A percentile compares a stretch with the other conserved stretches of the same genome.
phyloP scores from a whole-genome alignment of 35 echinoderm and acorn worm genomes.

The Anneissia japonica region DNA sequence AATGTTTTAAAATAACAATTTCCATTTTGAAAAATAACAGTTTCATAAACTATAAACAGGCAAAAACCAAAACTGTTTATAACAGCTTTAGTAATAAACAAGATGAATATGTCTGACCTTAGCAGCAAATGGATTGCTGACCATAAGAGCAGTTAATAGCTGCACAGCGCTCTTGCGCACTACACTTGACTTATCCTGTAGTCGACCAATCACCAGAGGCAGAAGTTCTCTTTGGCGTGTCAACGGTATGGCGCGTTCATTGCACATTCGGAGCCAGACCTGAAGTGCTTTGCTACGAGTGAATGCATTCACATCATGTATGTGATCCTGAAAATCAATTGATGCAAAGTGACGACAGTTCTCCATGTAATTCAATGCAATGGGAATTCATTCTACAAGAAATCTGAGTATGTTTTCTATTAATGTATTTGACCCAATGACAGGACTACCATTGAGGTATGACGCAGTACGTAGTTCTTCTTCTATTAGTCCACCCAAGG shows the following conservation, averaged over 20 bases:
- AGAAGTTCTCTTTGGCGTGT: conserved; percentile 61
- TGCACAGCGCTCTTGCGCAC: conserved; percentile 81
- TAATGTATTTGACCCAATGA: too few relatives aligned
- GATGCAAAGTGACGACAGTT: too few relatives aligned
- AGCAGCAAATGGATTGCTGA: conserved; percentile 90
- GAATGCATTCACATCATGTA: conserved; percentile 93
- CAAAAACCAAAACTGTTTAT: not conserved
- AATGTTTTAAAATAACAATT: too few relatives aligned
- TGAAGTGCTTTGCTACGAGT: conserved; percentile 69
- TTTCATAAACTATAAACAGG: too few relatives aligned
- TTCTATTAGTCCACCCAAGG: too few relatives aligned
- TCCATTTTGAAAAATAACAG: too few relatives aligned
- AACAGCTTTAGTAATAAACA: not conserved
- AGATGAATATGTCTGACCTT: conserved; percentile 50
- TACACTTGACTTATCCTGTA: conserved; percentile 83
- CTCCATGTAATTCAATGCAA: too few relatives aligned
- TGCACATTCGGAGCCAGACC: conserved; percentile 74
- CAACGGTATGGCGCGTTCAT: conserved; percentile 69
- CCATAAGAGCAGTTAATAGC: conserved; percentile 65
- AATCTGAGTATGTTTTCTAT: too few relatives aligned
- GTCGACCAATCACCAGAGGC: conserved; percentile 57
- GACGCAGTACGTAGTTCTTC: too few relatives aligned
- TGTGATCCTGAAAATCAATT: conserved; percentile 64
- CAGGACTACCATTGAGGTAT: too few relatives aligned
- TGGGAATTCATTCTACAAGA: too few relatives aligned